Evolutionary conservation across 1,140 invertebrate genomes (phyloP), one percentile per base, ranked within the genome.

Genomic region (Helicoverpa zea): DNA sequence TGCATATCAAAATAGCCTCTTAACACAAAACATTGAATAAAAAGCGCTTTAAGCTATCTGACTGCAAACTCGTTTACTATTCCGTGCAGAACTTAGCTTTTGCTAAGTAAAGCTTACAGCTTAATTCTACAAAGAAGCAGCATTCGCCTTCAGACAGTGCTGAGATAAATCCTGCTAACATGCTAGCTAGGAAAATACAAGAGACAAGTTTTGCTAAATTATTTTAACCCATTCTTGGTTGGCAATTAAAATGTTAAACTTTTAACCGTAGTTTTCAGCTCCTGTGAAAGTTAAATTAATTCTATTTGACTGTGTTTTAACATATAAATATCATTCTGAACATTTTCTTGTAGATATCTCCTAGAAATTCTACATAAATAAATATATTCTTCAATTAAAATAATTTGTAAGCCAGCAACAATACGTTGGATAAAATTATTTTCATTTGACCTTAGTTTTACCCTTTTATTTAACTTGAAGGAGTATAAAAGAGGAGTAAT

Each of bases 51-150:
- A 54, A 72, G 68, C 49, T 29, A 54, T 72, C 66, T 70, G 18
- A 72, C 47, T 72, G 68, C 13, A 72, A 52, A 54, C 68, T 54
- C 49, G 13, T 72, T 70, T 72, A 54, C 68, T 23, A 72, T 72
- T 52, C 68, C 35, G 13, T 9, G 16, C 68, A 54, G 23, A 72
- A 72, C 68, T 72, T 54, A 51, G 68, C 68, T 43, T 10, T 12
- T 18, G 66, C 68, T 72, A 72, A 72, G 68, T 72, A 72, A 51
- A 72, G 68, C 68, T 72, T 72, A 72, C 29, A 72, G 68, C 68
- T 72, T 72, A 72, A 72, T 72, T 72, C 68, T 54, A 72, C 68
- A 72, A 72, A 72, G 68, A 72, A 66, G 68, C 13, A 5, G 64
- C 68, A n/a, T 29, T 51, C 49, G 18, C 2, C 18, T 49, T 13